Conservation (phyloP, 2,113 vertebrate genomes). For the Hiodon tergisus region DNA sequence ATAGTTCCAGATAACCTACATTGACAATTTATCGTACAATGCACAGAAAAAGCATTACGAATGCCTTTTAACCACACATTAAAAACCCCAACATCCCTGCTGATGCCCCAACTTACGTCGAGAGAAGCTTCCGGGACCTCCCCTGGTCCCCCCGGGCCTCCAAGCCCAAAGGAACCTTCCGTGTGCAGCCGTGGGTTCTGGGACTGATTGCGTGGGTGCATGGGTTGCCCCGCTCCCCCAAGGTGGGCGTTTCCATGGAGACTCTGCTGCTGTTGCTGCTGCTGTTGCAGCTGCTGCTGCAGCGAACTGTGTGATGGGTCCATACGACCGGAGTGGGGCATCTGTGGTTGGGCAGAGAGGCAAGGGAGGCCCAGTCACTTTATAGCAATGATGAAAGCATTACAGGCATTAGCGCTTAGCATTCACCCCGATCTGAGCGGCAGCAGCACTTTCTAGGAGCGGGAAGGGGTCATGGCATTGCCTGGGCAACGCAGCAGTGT, state of each 20-base stretch:
- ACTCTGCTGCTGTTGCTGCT: conserved; percentile 54
- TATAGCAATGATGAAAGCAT: background rate
- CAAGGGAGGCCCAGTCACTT: background rate
- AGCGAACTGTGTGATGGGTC: conserved; percentile 69
- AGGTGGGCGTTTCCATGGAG: conserved; percentile 53
- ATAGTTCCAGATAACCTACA: no score
- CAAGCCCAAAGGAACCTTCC: conserved; percentile 64
- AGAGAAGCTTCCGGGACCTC: conserved; percentile 79
- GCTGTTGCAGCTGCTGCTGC: conserved; percentile 64
- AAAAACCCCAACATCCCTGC: background rate
- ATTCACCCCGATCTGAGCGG: no score
- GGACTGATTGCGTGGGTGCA: conserved; percentile 67
- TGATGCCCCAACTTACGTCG: conserved; percentile 70
- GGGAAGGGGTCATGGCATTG: background rate
- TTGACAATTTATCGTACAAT: no score
- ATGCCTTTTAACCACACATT: background rate
- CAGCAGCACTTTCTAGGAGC: no score
- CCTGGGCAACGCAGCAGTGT: background rate
- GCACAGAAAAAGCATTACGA: no score
- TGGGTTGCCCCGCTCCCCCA: conserved; percentile 58
- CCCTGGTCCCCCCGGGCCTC: conserved; percentile 56
- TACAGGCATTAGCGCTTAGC: no score
- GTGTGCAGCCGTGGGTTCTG: conserved; percentile 64
- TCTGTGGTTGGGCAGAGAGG: conserved; percentile 44
- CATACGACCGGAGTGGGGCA: conserved; percentile 64